Evolutionary conservation across 2,888 invertebrate species (phyloP), one percentile per base, ranked within the genome.

Genomic region (Hypselothyrea guttata): DNA sequence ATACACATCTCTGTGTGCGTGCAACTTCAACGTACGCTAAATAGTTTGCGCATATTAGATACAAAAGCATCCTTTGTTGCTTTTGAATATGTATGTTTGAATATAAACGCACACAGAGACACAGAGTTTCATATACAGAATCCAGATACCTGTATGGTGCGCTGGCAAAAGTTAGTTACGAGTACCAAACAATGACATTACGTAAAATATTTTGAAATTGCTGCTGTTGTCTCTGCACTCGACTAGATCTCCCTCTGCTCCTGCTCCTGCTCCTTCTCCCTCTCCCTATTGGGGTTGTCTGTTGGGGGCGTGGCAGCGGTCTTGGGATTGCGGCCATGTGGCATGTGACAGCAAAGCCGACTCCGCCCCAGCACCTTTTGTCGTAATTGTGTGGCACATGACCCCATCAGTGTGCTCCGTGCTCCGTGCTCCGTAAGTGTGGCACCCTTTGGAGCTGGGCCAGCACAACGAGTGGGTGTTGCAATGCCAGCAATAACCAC

Each of bases 361-460:
- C 84, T 62, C 84, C 74, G 78, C 71, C 86, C 78, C 86, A 47
- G 53, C 84, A 77, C 84, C 77, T 84, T 81, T 22, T 75, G 42
- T 53, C 81, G 86, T 86, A 79, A 79, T 79, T 79, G 78, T 86
- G 66, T 76, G 82, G 82, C 86, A 84, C 82, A 86, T 86, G 86
- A 78, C 86, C 86, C 70, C 77, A 56, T 65, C 63, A 67, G 48
- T 34, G 49, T 18, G 53, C 13, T 33, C 8, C 16, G 28, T 38
- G 28, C 47, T 28, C 13, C 34, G 4, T 69, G 51, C 42, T 3
- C 22, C 12, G n/a, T 22, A n/a, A 2, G 16, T 16, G 40, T 48
- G 51, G 67, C 78, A 73, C 77, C 86, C 84, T 84, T 70, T 66
- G 13, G 35, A 38, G 54, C 60, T 40, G 37, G 42, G 47, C 52